phyloP scores from a whole-genome alignment of 2,113 vertebrate genomes.

The Ciconia boyciana region DNA sequence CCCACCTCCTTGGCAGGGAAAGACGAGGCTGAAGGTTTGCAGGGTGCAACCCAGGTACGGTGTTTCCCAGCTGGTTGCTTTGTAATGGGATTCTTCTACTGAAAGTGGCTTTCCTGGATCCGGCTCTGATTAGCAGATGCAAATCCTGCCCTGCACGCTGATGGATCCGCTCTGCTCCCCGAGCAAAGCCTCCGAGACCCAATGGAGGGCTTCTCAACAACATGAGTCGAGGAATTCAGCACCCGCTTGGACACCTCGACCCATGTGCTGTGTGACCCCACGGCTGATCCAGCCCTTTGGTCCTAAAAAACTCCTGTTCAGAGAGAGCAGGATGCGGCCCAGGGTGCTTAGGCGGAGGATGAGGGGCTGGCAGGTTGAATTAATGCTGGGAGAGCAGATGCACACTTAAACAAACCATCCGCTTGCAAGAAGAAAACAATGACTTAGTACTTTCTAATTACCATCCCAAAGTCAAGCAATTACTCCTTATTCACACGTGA shows the following conservation, averaged over 20 bases:
- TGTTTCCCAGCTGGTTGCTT: constrained; percentile 61
- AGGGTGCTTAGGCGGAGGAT: background rate
- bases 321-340: background rate
- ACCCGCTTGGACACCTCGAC: background rate
- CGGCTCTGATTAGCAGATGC: constrained; percentile 37
- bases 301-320: background rate
- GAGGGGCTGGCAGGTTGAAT: background rate
- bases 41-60: constrained; percentile 7
- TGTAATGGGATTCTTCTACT: constrained; percentile 54
- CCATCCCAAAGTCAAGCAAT: constrained; percentile 52
- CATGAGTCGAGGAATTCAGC: rapidly evolving
- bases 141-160: constrained; percentile 15
- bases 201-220: background rate
- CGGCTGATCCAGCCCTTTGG: background rate
- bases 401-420: background rate
- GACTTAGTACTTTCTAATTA: constrained; percentile 60
- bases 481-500: constrained; percentile 60
- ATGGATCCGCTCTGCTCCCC: background rate
- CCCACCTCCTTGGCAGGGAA: background rate
- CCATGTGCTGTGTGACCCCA: rapidly evolving
- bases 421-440: constrained; percentile 25
- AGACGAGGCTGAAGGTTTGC: background rate
- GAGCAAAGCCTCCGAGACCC: background rate
- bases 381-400: background rate
- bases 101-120: constrained; percentile 39